Evolutionary conservation across 2,113 vertebrate species (phyloP).

Genomic region (Corapipo altera): DNA sequence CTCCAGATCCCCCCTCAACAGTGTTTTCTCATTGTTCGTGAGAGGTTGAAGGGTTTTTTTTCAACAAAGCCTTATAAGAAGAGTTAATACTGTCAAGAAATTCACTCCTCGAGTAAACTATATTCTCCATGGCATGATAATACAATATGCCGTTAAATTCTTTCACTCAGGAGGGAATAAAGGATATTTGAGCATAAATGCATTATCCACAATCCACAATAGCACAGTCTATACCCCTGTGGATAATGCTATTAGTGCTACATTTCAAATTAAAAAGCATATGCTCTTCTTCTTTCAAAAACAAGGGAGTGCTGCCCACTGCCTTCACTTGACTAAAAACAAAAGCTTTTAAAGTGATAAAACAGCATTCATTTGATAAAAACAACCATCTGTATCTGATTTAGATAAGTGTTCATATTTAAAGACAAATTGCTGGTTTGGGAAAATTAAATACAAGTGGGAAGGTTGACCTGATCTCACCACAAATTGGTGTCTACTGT

Average conservation of each 20-base stretch:
- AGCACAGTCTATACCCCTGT: slow-evolving; percentile 64
- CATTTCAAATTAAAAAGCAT: slow-evolving; percentile 80
- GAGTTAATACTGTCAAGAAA: slow-evolving; percentile 62
- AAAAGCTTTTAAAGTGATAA: slow-evolving; percentile 78
- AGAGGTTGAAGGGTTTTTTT: background rate
- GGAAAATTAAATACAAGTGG: slow-evolving; percentile 49
- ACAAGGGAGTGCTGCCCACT: slow-evolving; percentile 65
- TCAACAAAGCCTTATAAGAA: background rate
- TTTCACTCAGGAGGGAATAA: slow-evolving; percentile 70
- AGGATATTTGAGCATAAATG: slow-evolving; percentile 72
- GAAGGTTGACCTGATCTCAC: background rate
- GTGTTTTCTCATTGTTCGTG: background rate
- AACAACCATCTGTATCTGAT: slow-evolving; percentile 76
- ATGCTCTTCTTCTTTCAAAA: slow-evolving; percentile 68
- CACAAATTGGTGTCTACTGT: background rate
- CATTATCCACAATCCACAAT: slow-evolving; percentile 71
- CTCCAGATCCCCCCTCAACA: background rate
- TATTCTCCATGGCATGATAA: slow-evolving; percentile 57
- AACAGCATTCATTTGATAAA: slow-evolving; percentile 70
- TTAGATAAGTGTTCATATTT: slow-evolving; percentile 65
- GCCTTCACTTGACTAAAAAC: slow-evolving; percentile 75
- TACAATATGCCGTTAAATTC: slow-evolving; percentile 65
- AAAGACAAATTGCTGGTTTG: slow-evolving; percentile 47
- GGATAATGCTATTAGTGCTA: slow-evolving; percentile 75
- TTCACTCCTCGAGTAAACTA: slow-evolving; percentile 54